Base-by-base conservation (phyloP, 2,797 vertebrate species). In the Lemur catta region DNA sequence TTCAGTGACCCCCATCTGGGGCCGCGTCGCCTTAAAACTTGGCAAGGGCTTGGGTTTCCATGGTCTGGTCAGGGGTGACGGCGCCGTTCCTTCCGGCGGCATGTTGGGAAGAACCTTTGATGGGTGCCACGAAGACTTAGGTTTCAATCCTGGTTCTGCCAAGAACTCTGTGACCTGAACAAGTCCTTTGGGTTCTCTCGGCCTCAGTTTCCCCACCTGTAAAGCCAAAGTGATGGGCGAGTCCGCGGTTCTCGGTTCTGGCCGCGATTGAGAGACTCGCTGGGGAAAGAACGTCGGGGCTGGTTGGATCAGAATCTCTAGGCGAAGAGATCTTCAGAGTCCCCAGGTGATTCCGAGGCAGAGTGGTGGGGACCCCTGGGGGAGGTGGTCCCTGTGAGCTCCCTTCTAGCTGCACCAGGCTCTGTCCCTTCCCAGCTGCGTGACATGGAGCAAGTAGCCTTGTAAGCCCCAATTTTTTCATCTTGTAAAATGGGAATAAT, bases 261-360 rank as follows among this genome's bases (percentile, higher is more conserved):
- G 30, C 18, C 2, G 35, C 0, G 2, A 52, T 0, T 0, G 50
- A 46, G 46, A 38, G 75, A 15, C n/a, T 11, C 4, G 3, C 63
- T 20, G 41, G n/a, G 43, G 43, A n/a, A 43, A 24, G 22, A 4
- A 2, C 4, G 12, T 20, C 24, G 0, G 3, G 8, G 3, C 15
- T 4, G 22, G 10, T 1, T 15, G 41, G 41, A 15, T 84, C 3
- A 4, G 33, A 33, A 24, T 10, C 24, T 30, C 43, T 1, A 4
- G 22, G 4, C 10, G 6, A 15, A 43, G 28, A 30, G 5, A 12
- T 28, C 26, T 15, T 6, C 14, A 17, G 6, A 13, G 18, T 33
- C 30, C 18, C 33, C 28, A 4, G 30, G 17, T 7, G 79, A 48
- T 24, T 52, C 79, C 15, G 14, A 38, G 2, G 33, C 35, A n/a